Evolutionary conservation across 1,140 invertebrate species (phyloP).

Genomic region (Anastrepha ludens): DNA sequence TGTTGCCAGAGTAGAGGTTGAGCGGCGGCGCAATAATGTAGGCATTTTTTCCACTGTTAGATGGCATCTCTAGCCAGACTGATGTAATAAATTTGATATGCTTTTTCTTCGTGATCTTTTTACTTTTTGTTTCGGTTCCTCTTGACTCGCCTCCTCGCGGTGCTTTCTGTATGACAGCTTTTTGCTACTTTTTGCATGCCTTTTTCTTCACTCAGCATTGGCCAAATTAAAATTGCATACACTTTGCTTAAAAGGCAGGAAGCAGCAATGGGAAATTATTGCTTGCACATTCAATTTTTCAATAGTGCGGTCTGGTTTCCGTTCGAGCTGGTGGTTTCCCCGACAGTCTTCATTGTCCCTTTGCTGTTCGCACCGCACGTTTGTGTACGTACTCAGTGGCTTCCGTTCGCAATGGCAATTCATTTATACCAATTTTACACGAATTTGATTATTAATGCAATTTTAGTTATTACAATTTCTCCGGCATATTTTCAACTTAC

Average conservation of each 20-base stretch:
- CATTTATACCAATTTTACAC: slow-evolving; percentile 44
- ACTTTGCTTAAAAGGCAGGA: slow-evolving; percentile 49
- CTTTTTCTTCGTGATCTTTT: background rate
- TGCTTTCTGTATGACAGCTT: background rate
- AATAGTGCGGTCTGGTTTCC: slow-evolving; percentile 45
- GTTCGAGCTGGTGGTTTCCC: background rate
- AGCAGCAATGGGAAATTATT: slow-evolving; percentile 53
- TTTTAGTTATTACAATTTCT: slow-evolving; percentile 45
- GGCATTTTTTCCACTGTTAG: slow-evolving; percentile 23
- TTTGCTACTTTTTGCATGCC: background rate
- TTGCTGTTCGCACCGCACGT: background rate
- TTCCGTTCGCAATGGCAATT: slow-evolving; percentile 38
- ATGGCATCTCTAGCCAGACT: background rate
- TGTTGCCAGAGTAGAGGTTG: background rate
- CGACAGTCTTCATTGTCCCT: background rate
- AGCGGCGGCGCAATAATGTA: background rate
- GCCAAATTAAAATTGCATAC: slow-evolving; percentile 52
- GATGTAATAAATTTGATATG: slow-evolving; percentile 50
- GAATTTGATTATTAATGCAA: slow-evolving; percentile 47
- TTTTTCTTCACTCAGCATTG: background rate
- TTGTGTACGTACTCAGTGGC: background rate
- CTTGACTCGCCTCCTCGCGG: background rate
- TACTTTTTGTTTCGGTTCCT: background rate
- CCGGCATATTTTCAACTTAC: background rate
- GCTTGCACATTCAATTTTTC: slow-evolving; percentile 24